Conservation (phyloP, 2,888 invertebrate species). For the Geophilus truncorum region DNA sequence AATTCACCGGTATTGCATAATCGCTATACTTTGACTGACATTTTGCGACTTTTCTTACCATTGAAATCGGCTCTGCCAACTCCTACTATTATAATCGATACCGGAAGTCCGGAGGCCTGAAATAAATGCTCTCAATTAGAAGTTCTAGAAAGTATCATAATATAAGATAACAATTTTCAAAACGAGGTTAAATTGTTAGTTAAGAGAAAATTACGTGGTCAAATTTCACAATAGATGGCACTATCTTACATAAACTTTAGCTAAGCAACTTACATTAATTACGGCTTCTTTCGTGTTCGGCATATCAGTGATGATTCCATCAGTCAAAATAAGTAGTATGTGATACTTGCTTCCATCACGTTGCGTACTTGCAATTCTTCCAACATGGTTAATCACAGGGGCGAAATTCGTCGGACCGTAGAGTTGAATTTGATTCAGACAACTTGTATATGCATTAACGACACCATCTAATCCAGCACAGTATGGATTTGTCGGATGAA, state of each 20-base stretch:
- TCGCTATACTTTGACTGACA: no score
- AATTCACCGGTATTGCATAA: no score
- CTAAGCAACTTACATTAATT: constrained; percentile 41
- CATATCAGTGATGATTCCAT: constrained; percentile 60
- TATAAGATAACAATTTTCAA: no score
- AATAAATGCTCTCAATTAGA: constrained; percentile 38
- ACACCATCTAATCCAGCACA: constrained; percentile 53
- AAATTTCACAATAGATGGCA: no score
- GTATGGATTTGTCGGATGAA: constrained; percentile 54
- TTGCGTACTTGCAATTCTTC: constrained; percentile 51
- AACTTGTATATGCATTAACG: constrained; percentile 52
- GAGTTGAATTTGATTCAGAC: constrained; percentile 53
- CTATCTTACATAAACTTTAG: neutral
- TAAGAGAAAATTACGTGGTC: no score
- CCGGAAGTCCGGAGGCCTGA: constrained; percentile 53
- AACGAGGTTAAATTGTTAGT: no score
- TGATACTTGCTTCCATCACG: constrained; percentile 55
- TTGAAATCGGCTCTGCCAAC: constrained; percentile 59
- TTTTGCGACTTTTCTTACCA: constrained; percentile 42
- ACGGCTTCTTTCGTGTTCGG: constrained; percentile 52
- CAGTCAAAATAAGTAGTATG: constrained; percentile 58
- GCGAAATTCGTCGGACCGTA: constrained; percentile 60
- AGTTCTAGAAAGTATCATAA: no score
- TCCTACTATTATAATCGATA: constrained; percentile 60
- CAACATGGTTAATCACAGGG: constrained; percentile 55